phyloP scores from a whole-genome alignment of 2,888 invertebrate species.

The Leucoptera coffeella region DNA sequence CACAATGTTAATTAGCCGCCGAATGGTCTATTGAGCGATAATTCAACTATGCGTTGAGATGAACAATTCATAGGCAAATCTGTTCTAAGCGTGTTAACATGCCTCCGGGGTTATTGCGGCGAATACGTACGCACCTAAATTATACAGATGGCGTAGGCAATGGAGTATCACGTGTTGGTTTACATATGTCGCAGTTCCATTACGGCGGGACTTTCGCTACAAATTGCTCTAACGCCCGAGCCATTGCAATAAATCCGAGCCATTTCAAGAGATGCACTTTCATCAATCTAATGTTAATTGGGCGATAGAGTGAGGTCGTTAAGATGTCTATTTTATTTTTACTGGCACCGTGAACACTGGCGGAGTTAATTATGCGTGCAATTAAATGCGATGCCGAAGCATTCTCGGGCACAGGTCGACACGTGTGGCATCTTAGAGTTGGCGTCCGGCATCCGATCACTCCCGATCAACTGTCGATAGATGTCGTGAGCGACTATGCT shows the following conservation, averaged over 20 bases:
- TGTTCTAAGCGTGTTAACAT: constrained; percentile 41
- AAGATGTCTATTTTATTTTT: constrained; percentile 10
- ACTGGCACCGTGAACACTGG: constrained; percentile 8
- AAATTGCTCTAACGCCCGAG: no score
- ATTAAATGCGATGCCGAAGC: constrained; percentile 29
- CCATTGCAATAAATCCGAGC: no score
- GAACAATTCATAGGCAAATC: constrained; percentile 44
- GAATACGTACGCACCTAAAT: constrained; percentile 20
- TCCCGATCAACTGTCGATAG: no score
- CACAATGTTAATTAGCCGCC: constrained; percentile 1
- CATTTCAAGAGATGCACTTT: no score
- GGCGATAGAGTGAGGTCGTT: constrained; percentile 2
- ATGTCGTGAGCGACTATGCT: no score
- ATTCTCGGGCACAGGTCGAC: constrained; percentile 29
- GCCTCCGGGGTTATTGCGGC: constrained; percentile 33
- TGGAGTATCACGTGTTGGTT: no score
- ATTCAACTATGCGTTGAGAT: no score
- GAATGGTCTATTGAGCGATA: background rate
- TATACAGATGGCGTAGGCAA: no score
- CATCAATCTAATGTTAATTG: constrained; percentile 3
- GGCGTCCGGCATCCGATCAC: no score
- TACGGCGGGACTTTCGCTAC: no score
- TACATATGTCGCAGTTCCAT: no score
- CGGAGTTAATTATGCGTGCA: constrained; percentile 31
- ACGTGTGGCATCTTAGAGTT: no score